Evolutionary conservation across 2,888 invertebrate genomes (phyloP).

Genomic region (Melieria crassipennis): DNA sequence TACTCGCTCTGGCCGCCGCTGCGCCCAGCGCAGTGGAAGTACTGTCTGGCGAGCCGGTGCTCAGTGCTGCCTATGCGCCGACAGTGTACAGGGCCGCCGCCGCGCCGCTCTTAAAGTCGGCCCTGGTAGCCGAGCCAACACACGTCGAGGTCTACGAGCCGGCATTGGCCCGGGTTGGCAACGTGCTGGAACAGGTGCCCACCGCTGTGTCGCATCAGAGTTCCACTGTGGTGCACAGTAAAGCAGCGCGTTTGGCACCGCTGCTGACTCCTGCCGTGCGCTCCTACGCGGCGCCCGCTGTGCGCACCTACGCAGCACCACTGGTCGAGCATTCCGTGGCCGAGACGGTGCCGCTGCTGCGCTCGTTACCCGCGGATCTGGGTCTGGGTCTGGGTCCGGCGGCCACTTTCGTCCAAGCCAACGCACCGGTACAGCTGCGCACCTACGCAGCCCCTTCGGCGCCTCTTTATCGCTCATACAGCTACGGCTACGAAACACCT

Average conservation of each 20-base stretch:
- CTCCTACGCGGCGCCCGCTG: slow-evolving; percentile 49
- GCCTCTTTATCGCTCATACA: slow-evolving; percentile 14
- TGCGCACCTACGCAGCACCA: slow-evolving; percentile 48
- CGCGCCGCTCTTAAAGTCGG: slow-evolving; percentile 19
- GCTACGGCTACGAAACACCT: slow-evolving; percentile 17
- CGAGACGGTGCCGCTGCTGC: background rate
- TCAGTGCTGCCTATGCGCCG: slow-evolving; percentile 6
- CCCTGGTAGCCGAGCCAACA: slow-evolving; percentile 43
- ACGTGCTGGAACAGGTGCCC: slow-evolving; percentile 49
- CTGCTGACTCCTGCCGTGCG: slow-evolving; percentile 49
- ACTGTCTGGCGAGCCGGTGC: slow-evolving; percentile 9
- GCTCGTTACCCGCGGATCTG: background rate
- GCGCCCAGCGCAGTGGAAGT: background rate
- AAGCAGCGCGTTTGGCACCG: slow-evolving; percentile 59
- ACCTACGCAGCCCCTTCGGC: slow-evolving; percentile 7
- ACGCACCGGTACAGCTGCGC: slow-evolving; percentile 25
- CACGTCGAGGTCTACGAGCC: slow-evolving; percentile 55
- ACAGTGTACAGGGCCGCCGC: slow-evolving; percentile 9
- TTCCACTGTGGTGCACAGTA: slow-evolving; percentile 65
- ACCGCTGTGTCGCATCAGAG: slow-evolving; percentile 66
- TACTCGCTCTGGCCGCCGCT: slow-evolving; percentile 57
- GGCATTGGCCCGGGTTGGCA: slow-evolving; percentile 52
- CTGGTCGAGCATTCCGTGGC: slow-evolving; percentile 19
- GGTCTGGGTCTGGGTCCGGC: slow-evolving; percentile 8
- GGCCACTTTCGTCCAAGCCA: slow-evolving; percentile 20